Evolutionary conservation across 2,888 invertebrate genomes (phyloP), one percentile per base, ranked within the genome.

Genomic region (Chloroclystis v-ata): DNA sequence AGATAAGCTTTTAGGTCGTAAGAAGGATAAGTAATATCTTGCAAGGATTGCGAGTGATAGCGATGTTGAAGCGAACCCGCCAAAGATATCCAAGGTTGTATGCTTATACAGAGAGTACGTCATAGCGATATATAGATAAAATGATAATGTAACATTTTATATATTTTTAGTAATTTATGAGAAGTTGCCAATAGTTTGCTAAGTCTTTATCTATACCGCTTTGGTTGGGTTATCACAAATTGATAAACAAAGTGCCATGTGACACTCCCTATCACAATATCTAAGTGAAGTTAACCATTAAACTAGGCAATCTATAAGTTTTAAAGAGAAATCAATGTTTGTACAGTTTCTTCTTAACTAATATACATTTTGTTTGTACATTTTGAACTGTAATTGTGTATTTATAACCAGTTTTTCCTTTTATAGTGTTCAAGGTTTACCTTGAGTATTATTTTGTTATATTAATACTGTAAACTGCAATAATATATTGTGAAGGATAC

Each of bases 171-270:
- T 73, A 74, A 1, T 73, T 69, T 71, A 65, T 75, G 68, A 66
- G 70, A 75, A 75, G 73, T 74, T 75, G 74, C 75, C 75, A 75
- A 69, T 75, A 74, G 47, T 56, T 82, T 81, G 77, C 73, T 79
- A 67, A 65, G 65, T 77, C 72, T 75, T 82, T 85, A 85, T 85
- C 84, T 75, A 74, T 77, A 77, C 20, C 79, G 78, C 77, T 82
- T 69, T 76, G 77, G 75, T 76, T 75, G 81, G 83, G 80, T 85
- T 87, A 87, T 87, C 86, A 64, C 63, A 63, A 69, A 67, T 65
- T 78, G 84, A 85, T 85, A 84, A 66, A 54, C 74, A 50, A 78
- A 77, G 82, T 82, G 83, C 78, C 82, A 80, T 82, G 83, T 81
- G 84, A 81, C 82, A 82, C 82, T 75, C 75, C 75, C 73, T 84